Evolutionary conservation across 2,888 invertebrate species (phyloP).

Genomic region (Alentia gelatinosa): DNA sequence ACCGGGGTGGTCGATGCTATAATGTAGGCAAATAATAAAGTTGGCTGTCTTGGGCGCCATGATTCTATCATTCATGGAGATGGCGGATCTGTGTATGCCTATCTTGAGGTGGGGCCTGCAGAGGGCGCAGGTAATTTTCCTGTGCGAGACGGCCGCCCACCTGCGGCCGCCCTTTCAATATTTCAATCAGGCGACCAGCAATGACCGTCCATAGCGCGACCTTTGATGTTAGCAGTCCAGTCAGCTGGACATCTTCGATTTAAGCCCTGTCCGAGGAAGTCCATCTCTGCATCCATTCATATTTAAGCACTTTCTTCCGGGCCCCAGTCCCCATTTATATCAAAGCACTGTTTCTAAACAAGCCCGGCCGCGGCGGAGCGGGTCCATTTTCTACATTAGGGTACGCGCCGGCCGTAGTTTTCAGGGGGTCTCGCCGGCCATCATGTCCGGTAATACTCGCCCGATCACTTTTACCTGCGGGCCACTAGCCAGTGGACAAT

Average conservation of each 20-base stretch:
- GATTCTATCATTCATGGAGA: background rate
- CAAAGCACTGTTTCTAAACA: slow-evolving; percentile 45
- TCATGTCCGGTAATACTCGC: slow-evolving; percentile 26
- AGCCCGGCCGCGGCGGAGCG: background rate
- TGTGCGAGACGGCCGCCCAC: background rate
- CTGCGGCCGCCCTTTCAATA: slow-evolving; percentile 10
- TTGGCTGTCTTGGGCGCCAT: background rate
- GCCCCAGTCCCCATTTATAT: slow-evolving; percentile 27
- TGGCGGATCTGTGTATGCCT: background rate
- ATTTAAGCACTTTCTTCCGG: slow-evolving; percentile 50
- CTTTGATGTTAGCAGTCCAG: slow-evolving; percentile 14
- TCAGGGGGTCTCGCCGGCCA: background rate
- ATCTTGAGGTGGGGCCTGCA: background rate
- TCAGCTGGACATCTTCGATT: slow-evolving; percentile 44
- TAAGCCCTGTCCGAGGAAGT: slow-evolving; percentile 36
- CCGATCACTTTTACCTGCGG: slow-evolving; percentile 8
- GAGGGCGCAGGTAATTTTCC: slow-evolving; percentile 12
- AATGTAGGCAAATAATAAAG: background rate
- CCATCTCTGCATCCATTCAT: slow-evolving; percentile 36
- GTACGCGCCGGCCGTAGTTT: background rate
- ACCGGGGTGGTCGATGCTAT: background rate
- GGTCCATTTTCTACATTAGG: slow-evolving; percentile 46
- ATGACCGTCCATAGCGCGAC: background rate
- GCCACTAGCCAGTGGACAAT: background rate
- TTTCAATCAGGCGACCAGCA: slow-evolving; percentile 2